Evolutionary conservation across 2,113 vertebrate species (phyloP), one percentile per base, ranked within the genome.

Genomic region (Pterophyllum scalare): DNA sequence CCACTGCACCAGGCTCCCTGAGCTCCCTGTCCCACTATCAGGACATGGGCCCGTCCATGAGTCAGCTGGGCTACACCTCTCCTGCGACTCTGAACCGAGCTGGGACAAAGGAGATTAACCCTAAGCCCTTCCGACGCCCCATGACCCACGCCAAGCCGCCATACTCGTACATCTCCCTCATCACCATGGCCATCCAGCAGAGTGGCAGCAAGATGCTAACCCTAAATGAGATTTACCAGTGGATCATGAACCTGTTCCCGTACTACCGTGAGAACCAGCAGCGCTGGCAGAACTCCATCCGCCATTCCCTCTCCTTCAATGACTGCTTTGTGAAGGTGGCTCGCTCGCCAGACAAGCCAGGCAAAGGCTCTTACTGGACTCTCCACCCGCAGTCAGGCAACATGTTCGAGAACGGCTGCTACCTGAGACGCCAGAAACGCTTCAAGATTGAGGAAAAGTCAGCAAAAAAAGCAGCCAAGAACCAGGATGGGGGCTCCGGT

Each of bases 211-310:
- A 98, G 95, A 98, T 98, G 97, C 96, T 98, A 43, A 97, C 97
- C 1, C 94, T 98, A 78, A 98, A 97, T 1, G 97, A 98, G 94
- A 98, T 98, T 94, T 98, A 98, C 94, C 97, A 98, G 91, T 98
- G 97, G 97, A 98, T 98, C 95, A 98, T 98, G 97, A 97, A 98
- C 92, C 95, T 98, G 82, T 98, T 98, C 93, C 97, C 97, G 0
- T 98, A 97, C 92, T 98, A 98, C 87, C 95, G 97, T 0, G 97
- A 97, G 92, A 98, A 97, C 95, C 97, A 98, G 92, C 97, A 97
- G 88, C 96, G 97, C 64, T 98, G 97, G 97, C 97, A 98, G 93
- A 98, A 98, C 95, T 97, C 97, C 80, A 98, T 98, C 91, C 96
- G 97, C 77, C 97, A 98, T 91, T 98, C 97, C 1, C 95, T 98